Conservation (phyloP, 2,797 vertebrate genomes). For the Ataeniobius toweri region DNA sequence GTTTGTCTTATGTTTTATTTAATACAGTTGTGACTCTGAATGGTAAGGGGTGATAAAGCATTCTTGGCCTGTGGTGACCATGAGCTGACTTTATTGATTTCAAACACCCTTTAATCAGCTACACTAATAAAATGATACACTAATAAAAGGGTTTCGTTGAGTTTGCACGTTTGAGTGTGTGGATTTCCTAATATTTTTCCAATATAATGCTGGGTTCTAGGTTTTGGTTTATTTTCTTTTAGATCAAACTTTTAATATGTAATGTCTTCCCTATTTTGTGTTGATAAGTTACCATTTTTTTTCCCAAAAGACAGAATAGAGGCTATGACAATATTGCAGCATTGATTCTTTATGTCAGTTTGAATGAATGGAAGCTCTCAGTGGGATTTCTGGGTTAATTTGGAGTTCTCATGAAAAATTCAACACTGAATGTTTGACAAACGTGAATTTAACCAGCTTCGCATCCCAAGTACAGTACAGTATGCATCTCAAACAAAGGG, state of each 20-base stretch:
- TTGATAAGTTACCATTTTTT: no score
- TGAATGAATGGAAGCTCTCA: no score
- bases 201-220: no score
- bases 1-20: not conserved
- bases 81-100: not conserved
- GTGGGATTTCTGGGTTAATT: not conserved
- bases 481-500: no score
- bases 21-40: not conserved
- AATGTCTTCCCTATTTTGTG: not conserved
- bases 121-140: not conserved
- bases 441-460: not conserved
- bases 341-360: not conserved
- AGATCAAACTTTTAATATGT: not conserved
- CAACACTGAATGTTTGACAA: not conserved
- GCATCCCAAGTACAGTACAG: not conserved
- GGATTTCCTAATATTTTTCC: no score
- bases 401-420: not conserved
- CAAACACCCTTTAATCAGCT: not conserved
- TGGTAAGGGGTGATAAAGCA: not conserved
- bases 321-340: not conserved
- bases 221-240: not conserved
- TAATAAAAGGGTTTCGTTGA: not conserved
- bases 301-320: not conserved
- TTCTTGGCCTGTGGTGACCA: not conserved
- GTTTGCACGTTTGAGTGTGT: not conserved